These are phyloP conservation scores for Standfussiana lucernea DNA, from an alignment of 2,888 invertebrate species.

Conservation along the genomic window DNA sequence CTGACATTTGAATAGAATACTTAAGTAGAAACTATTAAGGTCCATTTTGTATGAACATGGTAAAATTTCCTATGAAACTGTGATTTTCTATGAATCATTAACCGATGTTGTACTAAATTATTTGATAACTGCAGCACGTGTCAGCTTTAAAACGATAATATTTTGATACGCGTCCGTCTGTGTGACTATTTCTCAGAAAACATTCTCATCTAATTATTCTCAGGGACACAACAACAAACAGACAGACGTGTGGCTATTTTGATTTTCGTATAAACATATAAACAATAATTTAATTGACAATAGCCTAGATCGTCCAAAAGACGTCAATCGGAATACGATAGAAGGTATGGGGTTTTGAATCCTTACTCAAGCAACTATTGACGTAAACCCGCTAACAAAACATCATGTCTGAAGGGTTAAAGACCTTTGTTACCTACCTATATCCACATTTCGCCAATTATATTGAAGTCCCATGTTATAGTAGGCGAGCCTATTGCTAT, in stretches of 20 bases:
- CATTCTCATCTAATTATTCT: slow-evolving; percentile 42
- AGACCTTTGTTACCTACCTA: background rate
- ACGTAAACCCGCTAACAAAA: background rate
- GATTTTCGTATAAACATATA: slow-evolving; percentile 22
- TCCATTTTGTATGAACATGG: slow-evolving; percentile 1
- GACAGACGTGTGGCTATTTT: slow-evolving; percentile 13
- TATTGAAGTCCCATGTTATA: background rate
- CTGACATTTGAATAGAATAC: background rate
- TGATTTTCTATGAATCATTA: slow-evolving; percentile 60
- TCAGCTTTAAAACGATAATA: slow-evolving; percentile 59
- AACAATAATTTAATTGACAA: slow-evolving; percentile 18
- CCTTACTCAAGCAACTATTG: background rate
- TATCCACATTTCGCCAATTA: background rate
- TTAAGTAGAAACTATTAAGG: background rate
- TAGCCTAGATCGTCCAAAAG: background rate
- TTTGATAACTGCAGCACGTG: slow-evolving; percentile 59
- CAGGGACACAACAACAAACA: slow-evolving; percentile 21
- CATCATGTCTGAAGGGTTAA: background rate
- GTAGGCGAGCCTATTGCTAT: background rate
- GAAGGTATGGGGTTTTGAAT: background rate
- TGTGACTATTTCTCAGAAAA: slow-evolving; percentile 56
- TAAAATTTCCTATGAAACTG: slow-evolving; percentile 27
- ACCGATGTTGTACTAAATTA: slow-evolving; percentile 55
- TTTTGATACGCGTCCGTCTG: slow-evolving; percentile 58
- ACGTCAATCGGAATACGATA: background rate